Conservation (phyloP, 2,888 invertebrate species). For the Xylophagus ater region DNA sequence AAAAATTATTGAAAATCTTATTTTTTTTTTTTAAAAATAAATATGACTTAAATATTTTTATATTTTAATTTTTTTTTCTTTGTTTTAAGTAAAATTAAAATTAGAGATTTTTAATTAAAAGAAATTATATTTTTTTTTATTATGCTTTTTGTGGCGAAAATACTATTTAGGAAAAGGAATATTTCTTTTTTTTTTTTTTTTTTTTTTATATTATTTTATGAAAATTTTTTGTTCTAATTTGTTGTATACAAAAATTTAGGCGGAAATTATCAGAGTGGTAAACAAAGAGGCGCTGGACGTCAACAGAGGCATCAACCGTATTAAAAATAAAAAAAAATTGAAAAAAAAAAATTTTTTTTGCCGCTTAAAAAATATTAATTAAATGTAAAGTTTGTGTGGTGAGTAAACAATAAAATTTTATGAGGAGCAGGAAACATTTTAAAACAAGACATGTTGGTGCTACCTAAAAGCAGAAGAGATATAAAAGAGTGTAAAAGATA, state of each 20-base stretch:
- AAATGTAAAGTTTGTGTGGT: constrained; percentile 12
- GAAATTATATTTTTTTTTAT: constrained; percentile 13
- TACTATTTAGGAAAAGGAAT: constrained; percentile 18
- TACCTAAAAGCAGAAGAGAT: too few species aligned
- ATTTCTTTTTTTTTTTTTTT: too few species aligned
- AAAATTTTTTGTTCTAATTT: constrained; percentile 1
- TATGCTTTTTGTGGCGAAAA: constrained; percentile 22
- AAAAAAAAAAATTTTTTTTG: too few species aligned
- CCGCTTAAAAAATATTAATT: constrained; percentile 6
- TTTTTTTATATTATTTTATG: too few species aligned
- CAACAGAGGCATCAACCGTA: constrained; percentile 85
- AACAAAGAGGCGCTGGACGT: constrained; percentile 70
- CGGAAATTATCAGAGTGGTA: constrained; percentile 65
- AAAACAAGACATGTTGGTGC: too few species aligned
- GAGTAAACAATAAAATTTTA: too few species aligned
- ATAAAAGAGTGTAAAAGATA: too few species aligned
- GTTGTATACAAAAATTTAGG: constrained; percentile 30
- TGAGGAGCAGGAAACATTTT: constrained; percentile 1
- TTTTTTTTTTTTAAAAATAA: too few species aligned
- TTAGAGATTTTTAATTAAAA: too few species aligned
- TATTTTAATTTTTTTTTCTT: constrained; percentile 16
- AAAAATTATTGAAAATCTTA: too few species aligned
- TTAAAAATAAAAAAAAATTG: constrained; percentile 37
- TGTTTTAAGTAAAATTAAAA: constrained; percentile 10
- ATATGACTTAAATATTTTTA: too few species aligned